Evolutionary conservation across 2,113 vertebrate genomes (phyloP), one percentile per base, ranked within the genome.

Genomic region (Pseudolaguvia tuberculata): DNA sequence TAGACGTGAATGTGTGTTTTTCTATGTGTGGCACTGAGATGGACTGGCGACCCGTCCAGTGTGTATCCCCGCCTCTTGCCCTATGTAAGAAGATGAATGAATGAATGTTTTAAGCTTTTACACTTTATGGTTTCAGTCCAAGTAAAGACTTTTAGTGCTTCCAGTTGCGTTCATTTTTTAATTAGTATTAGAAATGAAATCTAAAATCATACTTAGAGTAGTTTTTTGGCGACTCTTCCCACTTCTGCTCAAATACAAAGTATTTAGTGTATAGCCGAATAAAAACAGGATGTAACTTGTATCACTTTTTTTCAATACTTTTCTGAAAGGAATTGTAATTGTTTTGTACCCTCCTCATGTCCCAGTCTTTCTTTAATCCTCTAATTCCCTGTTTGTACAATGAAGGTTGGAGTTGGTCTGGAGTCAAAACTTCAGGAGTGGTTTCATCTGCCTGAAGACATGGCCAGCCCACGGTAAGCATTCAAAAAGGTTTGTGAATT

Each of bases 341-440:
- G 13, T 69, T 35, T 15, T 31, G 53, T 4, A 45, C 25, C 6
- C n/a, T 39, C 25, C 8, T 29, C 20, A 29, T 25, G 18, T 15
- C n/a, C 10, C 12, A 39, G 13, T 55, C n/a, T 56, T 58, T 11
- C 2, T 77, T 9, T 13, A 25, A 53, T 69, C 59, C 53, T 3
- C 55, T 5, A 9, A 42, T 8, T 71, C 31, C 13, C 14, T 39
- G 3, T 74, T 70, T 82, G 25, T 68, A 48, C 15, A 51, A 12
- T 80, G 67, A 79, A 92, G 91, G 95, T 98, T 74, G 96, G 96
- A 42, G 95, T 98, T 4, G 96, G 95, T 69, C 88, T 97, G 75
- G 96, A 99, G 84, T 95, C 93, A 78, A 96, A 96, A 77, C 91
- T 98, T 75, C 95, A 97, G 85, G 96, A 98, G 77, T 96, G 95